phyloP scores from a whole-genome alignment of 2,888 invertebrate genomes.

The Ceramica pisi region DNA sequence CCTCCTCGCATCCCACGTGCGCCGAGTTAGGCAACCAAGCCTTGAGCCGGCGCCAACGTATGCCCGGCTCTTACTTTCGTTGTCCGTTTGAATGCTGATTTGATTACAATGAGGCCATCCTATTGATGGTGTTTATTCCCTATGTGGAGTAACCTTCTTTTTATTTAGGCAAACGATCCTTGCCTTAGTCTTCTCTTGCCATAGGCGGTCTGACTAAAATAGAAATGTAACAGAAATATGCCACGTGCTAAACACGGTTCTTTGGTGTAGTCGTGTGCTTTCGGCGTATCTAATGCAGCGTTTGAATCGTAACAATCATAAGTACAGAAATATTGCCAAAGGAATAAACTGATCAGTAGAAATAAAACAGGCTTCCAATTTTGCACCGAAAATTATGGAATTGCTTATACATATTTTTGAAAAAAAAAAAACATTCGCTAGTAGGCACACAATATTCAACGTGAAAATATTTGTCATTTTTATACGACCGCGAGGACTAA shows the following conservation, averaged over 20 bases:
- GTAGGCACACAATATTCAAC: neutral
- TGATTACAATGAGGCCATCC: slow-evolving; percentile 80
- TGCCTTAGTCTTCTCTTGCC: neutral
- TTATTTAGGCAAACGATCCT: slow-evolving; percentile 3
- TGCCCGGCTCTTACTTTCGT: slow-evolving; percentile 84
- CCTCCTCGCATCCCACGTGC: slow-evolving; percentile 84
- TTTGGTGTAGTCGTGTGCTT: neutral
- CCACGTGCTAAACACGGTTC: neutral
- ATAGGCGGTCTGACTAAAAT: neutral
- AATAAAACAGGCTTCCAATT: neutral
- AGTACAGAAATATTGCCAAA: neutral
- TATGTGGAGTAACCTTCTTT: slow-evolving; percentile 46
- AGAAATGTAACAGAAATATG: neutral
- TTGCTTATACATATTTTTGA: neutral
- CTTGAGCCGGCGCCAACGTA: slow-evolving; percentile 85
- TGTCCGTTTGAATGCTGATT: slow-evolving; percentile 81
- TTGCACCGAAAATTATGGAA: neutral
- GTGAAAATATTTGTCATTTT: neutral
- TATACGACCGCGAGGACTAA: neutral
- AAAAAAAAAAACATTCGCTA: neutral
- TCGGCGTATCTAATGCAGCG: neutral
- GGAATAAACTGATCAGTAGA: neutral
- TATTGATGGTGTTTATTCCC: slow-evolving; percentile 64
- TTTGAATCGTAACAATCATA: neutral
- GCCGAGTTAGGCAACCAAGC: slow-evolving; percentile 81